Conservation (phyloP, 2,113 vertebrate species). For the Embiotoca jacksoni region DNA sequence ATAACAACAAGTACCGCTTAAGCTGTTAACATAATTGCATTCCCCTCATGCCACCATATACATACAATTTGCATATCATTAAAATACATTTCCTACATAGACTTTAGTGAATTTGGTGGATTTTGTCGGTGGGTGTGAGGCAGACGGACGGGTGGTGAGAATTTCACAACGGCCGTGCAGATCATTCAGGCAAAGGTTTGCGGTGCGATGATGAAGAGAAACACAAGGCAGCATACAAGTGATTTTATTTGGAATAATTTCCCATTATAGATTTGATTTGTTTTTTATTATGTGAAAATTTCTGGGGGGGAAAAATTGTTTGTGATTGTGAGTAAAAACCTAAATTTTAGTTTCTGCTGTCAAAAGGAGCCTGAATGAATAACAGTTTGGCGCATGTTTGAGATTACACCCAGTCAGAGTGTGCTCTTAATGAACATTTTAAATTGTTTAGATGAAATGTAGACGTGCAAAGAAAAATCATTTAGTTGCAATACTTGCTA, state of each 20-base stretch:
- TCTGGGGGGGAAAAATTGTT: not conserved
- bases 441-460: not conserved
- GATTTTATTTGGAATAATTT: constrained; percentile 22
- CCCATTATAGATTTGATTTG: not conserved
- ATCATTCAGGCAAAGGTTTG: constrained; percentile 40
- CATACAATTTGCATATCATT: constrained; percentile 84
- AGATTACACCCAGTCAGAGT: constrained; percentile 3
- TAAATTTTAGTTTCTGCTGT: not conserved
- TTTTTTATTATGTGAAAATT: constrained; percentile 14
- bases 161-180: constrained; percentile 44
- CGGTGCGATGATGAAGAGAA: constrained; percentile 16
- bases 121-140: constrained; percentile 55
- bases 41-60: constrained; percentile 77
- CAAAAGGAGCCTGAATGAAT: not conserved
- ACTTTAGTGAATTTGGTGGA: constrained; percentile 62
- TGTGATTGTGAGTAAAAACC: constrained; percentile 17
- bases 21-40: constrained; percentile 86
- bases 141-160: constrained; percentile 44
- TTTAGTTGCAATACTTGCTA: not conserved
- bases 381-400: constrained; percentile 6
- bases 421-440: not conserved
- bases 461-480: not conserved
- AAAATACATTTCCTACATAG: constrained; percentile 69
- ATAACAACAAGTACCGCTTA: constrained; percentile 84
- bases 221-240: constrained; percentile 1